These are phyloP conservation scores for Nematopogon swammerdamellus DNA, from an alignment of 2,888 invertebrate genomes.

Conservation along the genomic window DNA sequence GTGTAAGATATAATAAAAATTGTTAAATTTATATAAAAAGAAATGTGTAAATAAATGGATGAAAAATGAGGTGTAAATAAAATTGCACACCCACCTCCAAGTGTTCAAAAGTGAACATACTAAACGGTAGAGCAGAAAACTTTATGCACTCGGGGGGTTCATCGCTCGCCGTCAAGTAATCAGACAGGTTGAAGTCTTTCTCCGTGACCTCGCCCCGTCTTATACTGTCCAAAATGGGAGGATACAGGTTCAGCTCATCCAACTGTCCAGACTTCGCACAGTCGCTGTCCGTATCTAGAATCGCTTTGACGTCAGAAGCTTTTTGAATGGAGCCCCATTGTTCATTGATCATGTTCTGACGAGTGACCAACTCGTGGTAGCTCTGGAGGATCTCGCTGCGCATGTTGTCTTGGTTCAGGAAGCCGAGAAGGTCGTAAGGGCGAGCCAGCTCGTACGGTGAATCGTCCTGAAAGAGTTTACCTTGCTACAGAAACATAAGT, in stretches of 20 bases:
- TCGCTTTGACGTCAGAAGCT: slow-evolving; percentile 59
- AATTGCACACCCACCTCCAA: slow-evolving; percentile 49
- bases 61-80: too few species aligned
- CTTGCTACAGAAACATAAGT: background rate
- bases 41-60: too few species aligned
- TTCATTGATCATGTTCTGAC: slow-evolving; percentile 62
- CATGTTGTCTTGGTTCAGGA: slow-evolving; percentile 73
- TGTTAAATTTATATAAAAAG: too few species aligned
- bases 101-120: slow-evolving; percentile 64
- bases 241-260: slow-evolving; percentile 66
- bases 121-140: slow-evolving; percentile 56
- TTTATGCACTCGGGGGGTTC: slow-evolving; percentile 61
- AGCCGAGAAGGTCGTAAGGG: slow-evolving; percentile 70
- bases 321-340: slow-evolving; percentile 56
- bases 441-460: slow-evolving; percentile 69
- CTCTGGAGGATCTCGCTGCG: slow-evolving; percentile 58
- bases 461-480: slow-evolving; percentile 54
- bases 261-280: slow-evolving; percentile 65
- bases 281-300: slow-evolving; percentile 60
- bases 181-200: slow-evolving; percentile 21
- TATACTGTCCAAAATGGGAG: slow-evolving; percentile 56
- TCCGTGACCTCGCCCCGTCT: slow-evolving; percentile 40
- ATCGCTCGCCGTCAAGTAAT: slow-evolving; percentile 5
- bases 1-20: too few species aligned
- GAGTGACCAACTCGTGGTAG: slow-evolving; percentile 60